Percentiles rank a stretch among this genome's conserved stretches.
phyloP scores from a whole-genome alignment of 2,797 vertebrate genomes.

The Chloroceryle inda region DNA sequence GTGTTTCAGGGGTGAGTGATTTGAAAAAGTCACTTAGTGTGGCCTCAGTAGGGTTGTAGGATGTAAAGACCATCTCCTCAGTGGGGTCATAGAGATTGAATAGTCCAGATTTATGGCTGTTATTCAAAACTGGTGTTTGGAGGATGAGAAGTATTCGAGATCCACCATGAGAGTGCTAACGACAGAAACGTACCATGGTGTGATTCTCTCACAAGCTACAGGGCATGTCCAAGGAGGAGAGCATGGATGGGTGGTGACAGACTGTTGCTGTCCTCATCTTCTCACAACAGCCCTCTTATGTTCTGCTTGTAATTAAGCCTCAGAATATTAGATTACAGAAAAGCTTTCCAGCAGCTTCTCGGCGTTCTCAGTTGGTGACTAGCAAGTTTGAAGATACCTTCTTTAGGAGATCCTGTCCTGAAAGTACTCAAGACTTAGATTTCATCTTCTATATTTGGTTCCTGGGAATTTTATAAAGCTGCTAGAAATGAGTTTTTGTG shows the following conservation, averaged over 20 bases:
- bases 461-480: neutral
- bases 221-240: neutral
- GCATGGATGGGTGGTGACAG: neutral
- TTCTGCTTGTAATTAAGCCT: neutral
- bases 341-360: slow-evolving; percentile 11
- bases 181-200: fast-evolving
- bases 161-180: neutral
- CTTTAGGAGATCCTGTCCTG: neutral
- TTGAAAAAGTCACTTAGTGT: fast-evolving
- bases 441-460: neutral
- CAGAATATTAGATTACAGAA: neutral
- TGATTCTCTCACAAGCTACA: neutral
- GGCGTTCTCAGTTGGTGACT: fast-evolving
- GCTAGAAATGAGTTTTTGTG: neutral
- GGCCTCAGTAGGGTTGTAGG: neutral
- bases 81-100: neutral
- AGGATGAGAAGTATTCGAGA: neutral
- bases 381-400: neutral
- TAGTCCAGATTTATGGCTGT: neutral
- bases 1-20: neutral
- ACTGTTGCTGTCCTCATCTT: neutral
- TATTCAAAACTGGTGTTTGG: neutral
- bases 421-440: neutral
- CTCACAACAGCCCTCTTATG: neutral
- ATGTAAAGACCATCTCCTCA: neutral